Conservation (phyloP, 1,140 invertebrate genomes). For the Calycopis cecrops region DNA sequence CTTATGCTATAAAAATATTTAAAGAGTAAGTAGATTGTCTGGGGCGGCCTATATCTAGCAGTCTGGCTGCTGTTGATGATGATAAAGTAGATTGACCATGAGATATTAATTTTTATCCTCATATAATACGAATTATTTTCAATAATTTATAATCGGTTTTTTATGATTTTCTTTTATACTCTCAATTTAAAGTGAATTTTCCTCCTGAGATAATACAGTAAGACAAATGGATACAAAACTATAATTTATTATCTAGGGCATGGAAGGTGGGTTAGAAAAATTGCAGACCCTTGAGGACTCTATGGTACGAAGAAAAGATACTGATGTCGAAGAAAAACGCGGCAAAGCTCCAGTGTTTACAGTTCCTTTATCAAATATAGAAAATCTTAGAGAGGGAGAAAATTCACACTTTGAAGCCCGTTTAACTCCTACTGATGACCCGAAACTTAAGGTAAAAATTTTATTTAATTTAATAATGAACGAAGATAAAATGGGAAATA, state of each 20-base stretch:
- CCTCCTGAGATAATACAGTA: too few relatives aligned
- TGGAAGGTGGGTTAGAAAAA: slow-evolving; percentile 94
- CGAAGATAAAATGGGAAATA: not conserved
- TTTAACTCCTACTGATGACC: slow-evolving; percentile 94
- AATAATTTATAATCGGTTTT: too few relatives aligned
- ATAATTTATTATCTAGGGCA: slow-evolving; percentile 78
- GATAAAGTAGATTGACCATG: too few relatives aligned
- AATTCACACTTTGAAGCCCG: slow-evolving; percentile 96
- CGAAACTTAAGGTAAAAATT: slow-evolving; percentile 86
- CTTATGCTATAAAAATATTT: too few relatives aligned
- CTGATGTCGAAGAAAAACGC: slow-evolving; percentile 81
- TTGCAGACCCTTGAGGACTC: slow-evolving; percentile 94
- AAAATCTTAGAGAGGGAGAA: slow-evolving; percentile 91
- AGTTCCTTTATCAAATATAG: slow-evolving; percentile 90
- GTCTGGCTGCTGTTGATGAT: too few relatives aligned
- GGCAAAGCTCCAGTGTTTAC: slow-evolving; percentile 94
- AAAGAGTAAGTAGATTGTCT: too few relatives aligned
- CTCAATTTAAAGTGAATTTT: too few relatives aligned
- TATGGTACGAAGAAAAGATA: slow-evolving; percentile 82
- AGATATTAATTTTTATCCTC: too few relatives aligned
- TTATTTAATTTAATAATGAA: slow-evolving; percentile 3
- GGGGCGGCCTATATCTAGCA: too few relatives aligned
- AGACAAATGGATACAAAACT: not conserved
- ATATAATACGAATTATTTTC: too few relatives aligned
- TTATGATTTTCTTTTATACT: too few relatives aligned